These are phyloP conservation scores for Aradus depressus DNA, from an alignment of 2,888 invertebrate species.

Conservation along the genomic window DNA sequence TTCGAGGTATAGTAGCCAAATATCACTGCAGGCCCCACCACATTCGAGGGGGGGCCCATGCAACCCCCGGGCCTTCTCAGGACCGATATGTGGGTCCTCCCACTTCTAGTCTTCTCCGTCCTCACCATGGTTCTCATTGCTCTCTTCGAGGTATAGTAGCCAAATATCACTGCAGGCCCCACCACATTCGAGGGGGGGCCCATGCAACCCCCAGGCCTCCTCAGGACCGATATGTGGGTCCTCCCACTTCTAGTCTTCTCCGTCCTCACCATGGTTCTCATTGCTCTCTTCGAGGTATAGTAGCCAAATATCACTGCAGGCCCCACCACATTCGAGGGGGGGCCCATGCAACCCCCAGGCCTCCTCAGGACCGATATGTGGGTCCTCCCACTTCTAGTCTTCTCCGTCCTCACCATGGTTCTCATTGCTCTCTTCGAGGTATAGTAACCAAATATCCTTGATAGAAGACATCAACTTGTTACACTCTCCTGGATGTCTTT, in stretches of 20 bases:
- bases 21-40: background rate
- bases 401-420: conserved; percentile 72
- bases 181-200: too few relatives aligned
- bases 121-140: conserved; percentile 74
- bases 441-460: too few relatives aligned
- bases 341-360: too few relatives aligned
- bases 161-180: background rate
- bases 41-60: too few relatives aligned
- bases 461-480: too few relatives aligned
- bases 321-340: too few relatives aligned
- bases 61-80: conserved; percentile 41
- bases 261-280: conserved; percentile 69
- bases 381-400: conserved; percentile 79
- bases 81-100: conserved; percentile 81
- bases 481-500: too few relatives aligned
- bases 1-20: conserved; percentile 53
- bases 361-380: conserved; percentile 59
- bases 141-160: conserved; percentile 58
- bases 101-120: conserved; percentile 71
- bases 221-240: conserved; percentile 74
- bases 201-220: too few relatives aligned
- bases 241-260: conserved; percentile 77
- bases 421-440: conserved; percentile 78
- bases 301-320: background rate
- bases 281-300: conserved; percentile 69